Base-by-base conservation (phyloP, 2,888 invertebrate species). In the Aphrophora alni region DNA sequence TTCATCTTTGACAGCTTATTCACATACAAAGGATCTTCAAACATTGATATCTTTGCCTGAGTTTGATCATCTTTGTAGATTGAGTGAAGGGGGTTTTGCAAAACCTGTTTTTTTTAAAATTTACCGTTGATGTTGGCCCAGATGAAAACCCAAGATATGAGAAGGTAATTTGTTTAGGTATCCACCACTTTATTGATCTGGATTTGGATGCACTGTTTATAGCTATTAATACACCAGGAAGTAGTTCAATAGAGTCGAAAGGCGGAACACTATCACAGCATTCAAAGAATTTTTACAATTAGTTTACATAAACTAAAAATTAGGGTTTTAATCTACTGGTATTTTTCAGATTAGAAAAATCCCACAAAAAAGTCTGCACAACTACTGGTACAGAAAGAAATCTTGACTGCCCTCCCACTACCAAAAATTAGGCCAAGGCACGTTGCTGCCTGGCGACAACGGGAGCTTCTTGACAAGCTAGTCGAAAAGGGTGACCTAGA, bases 241-340 rank as follows among this genome's bases (percentile, higher is more conserved):
- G 87, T 80, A 86, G 86, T 87, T 84, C 73, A 88, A 88, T 82
- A 84, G 84, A 78, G 87, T 87, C 0, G 86, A 88, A 81, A 59
- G 87, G 25, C 5, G 33, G 87, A 17, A 82, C 27, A 72, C 72
- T 10, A 72, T 33, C 12, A 26, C 72, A n/a, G 17, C 12, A 10
- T 33, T 33, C 33, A 72, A 25, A 12, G 27, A 25, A 26, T 33
- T 33, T 33, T 33, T 33, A 25, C 72, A 25, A 33, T 28, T 21
- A 26, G 5, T 8, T 26, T 72, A 25, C 5, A 25, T 25, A 26
- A 28, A 5, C n/a, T 72, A 25, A 21, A n/a, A 33, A 33, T 33
- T 33, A 8, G 3, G 33, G 33, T 33, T 33, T 33, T 33, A 33
- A 33, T 33, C 33, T 33, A 7, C 33, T 33, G 0, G 3, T 72